Evolutionary conservation across 2,888 invertebrate genomes (phyloP).

Genomic region (Troides helena): DNA sequence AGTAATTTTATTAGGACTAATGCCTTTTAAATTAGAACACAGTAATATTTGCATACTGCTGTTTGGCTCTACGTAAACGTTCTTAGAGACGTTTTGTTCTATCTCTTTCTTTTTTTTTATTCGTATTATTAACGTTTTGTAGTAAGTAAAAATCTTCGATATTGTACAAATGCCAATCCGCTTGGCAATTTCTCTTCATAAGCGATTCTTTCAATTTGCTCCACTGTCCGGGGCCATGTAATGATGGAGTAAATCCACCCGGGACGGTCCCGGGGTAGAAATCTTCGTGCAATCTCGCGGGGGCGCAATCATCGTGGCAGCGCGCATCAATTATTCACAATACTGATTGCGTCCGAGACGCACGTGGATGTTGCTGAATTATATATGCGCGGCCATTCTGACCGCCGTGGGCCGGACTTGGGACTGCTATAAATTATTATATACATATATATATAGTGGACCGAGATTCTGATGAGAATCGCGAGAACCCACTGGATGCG

Average conservation of each 20-base stretch:
- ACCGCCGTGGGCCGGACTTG: slow-evolving; percentile 51
- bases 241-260: slow-evolving; percentile 58
- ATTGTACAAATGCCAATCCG: no score
- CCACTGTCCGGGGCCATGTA: slow-evolving; percentile 6
- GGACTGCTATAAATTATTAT: slow-evolving; percentile 9
- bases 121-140: no score
- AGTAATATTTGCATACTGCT: no score
- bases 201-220: slow-evolving; percentile 13
- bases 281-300: slow-evolving; percentile 73
- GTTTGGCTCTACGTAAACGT: no score
- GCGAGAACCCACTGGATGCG: no score
- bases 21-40: no score
- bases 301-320: slow-evolving; percentile 66
- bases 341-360: slow-evolving; percentile 79
- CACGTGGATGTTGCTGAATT: slow-evolving; percentile 72
- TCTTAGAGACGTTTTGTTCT: no score
- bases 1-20: no score
- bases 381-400: slow-evolving; percentile 68
- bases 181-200: background rate
- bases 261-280: slow-evolving; percentile 51
- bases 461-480: no score
- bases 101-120: no score
- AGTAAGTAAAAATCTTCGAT: no score
- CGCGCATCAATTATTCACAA: slow-evolving; percentile 75
- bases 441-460: no score